Conservation (phyloP, 30 jellyfish, hydroid and myxozoan species). For the Clytia hemisphaerica region DNA sequence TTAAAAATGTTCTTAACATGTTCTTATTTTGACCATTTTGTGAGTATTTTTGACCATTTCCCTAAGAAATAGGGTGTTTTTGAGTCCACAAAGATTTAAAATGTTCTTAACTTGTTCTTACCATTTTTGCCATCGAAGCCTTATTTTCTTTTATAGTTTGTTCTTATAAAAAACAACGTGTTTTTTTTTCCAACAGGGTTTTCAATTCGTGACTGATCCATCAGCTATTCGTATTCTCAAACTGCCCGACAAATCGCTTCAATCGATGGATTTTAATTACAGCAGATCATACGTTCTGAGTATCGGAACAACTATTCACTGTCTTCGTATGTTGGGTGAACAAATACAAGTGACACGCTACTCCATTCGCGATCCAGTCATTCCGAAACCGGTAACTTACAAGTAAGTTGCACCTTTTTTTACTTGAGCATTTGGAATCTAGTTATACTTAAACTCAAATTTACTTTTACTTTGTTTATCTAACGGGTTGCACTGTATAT, state of each 20-base stretch:
- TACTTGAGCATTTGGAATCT: too few relatives aligned
- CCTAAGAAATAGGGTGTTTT: too few relatives aligned
- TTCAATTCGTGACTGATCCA: conserved; percentile 75
- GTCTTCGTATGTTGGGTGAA: conserved; percentile 40
- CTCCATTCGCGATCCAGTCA: conserved; percentile 37
- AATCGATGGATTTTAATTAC: conserved; percentile 1
- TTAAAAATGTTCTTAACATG: too few relatives aligned
- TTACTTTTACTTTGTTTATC: too few relatives aligned
- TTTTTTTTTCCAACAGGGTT: conserved; percentile 40
- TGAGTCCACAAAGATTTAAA: too few relatives aligned
- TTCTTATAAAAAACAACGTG: not conserved
- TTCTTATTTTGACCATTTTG: too few relatives aligned
- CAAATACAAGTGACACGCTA: conserved; percentile 72
- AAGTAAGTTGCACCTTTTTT: conserved; percentile 62
- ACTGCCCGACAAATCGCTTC: conserved; percentile 7
- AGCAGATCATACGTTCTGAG: conserved; percentile 52
- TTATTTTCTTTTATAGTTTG: conserved; percentile 5
- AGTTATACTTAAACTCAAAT: too few relatives aligned
- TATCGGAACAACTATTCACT: conserved; percentile 71
- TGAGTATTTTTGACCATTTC: too few relatives aligned
- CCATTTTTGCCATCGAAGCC: too few relatives aligned
- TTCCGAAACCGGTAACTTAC: conserved; percentile 53
- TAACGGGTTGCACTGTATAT: too few relatives aligned
- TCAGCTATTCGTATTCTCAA: conserved; percentile 2
- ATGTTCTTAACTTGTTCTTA: too few relatives aligned